Percentiles rank a stretch among this genome's conserved stretches.
Conservation (phyloP, 2,797 vertebrate species). For the Halcyon smyrnensis region DNA sequence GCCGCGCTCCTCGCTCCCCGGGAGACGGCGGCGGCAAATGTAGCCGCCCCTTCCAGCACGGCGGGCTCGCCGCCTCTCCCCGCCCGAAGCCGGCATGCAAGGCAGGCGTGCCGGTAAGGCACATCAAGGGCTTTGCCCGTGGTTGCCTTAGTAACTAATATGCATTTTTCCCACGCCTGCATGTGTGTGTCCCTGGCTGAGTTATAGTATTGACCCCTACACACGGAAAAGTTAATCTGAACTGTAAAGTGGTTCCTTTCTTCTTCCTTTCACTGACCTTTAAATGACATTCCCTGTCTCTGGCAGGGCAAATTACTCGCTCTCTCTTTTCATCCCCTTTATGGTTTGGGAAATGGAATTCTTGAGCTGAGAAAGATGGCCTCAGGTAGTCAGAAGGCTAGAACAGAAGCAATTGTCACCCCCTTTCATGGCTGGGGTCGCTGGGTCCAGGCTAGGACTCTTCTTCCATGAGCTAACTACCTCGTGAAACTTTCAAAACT, state of each 20-base stretch:
- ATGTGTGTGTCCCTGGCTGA: conserved; percentile 31
- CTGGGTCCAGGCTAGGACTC: background rate
- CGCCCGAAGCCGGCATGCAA: conserved; percentile 32
- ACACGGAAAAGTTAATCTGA: conserved; percentile 40
- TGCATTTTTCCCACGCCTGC: conserved; percentile 50
- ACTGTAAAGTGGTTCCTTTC: background rate
- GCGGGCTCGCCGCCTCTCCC: background rate
- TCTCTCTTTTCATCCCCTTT: background rate
- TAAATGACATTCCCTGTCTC: conserved; percentile 63
- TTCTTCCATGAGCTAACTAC: background rate
- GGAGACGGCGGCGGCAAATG: background rate
- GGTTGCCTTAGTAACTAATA: conserved; percentile 82
- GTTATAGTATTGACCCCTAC: conserved; percentile 4
- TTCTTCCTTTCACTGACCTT: conserved; percentile 37
- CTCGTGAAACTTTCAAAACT: conserved; percentile 32
- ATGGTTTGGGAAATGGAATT: background rate
- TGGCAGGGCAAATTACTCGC: background rate
- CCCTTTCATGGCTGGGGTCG: background rate
- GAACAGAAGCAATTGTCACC: background rate
- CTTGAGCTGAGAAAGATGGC: background rate
- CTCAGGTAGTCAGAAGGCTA: background rate
- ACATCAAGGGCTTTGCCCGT: conserved; percentile 59
- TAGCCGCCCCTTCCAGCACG: background rate
- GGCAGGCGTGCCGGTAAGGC: conserved; percentile 56
- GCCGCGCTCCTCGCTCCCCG: background rate